Evolutionary conservation across 2,888 invertebrate species (phyloP), one percentile per base, ranked within the genome.

Genomic region (Plagiodera versicolora): DNA sequence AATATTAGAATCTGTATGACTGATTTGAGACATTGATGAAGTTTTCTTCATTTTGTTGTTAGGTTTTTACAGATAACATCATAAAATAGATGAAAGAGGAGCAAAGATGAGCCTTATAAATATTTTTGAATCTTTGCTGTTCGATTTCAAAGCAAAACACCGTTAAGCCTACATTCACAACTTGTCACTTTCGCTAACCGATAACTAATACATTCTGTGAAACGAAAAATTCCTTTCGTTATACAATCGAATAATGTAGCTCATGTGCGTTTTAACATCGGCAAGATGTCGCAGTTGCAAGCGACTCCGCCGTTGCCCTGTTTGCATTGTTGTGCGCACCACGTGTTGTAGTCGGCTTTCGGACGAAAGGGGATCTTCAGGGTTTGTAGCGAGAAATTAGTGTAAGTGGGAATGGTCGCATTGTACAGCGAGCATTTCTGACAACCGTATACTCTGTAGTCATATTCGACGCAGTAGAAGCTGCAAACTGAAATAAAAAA

Each of bases 261-360:
- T 24, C 24, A 53, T 58, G 14, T 39, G 39, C n/a, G n/a, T 14
- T 39, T 39, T 14, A 39, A 65, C 72, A 87, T 85, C 1, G 90
- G 89, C 49, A 86, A 81, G 57, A 88, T 81, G 79, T 90, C 88
- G 78, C 90, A 90, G 79, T 88, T 87, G 82, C 90, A 90, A 64
- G 89, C 88, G 20, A 86, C 85, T n/a, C 90, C 90, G 58, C 90
- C 90, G 67, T 88, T 86, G 1, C 89, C 89, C 71, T 84, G 84
- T 35, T 83, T 80, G 77, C 90, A 90, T 71, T 88, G 85, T 5
- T 82, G 76, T 70, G 83, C 81, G 79, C 90, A 90, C 85, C 89
- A 85, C 56, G 83, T 81, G 16, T 83, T 78, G 89, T 89, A 89
- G 56, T 88, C 84, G 53, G 75, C 11, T 2, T 9, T 9, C 11